Evolutionary conservation across 2,888 invertebrate genomes (phyloP), one percentile per base, ranked within the genome.

Genomic region (Tanytarsus gracilentus): DNA sequence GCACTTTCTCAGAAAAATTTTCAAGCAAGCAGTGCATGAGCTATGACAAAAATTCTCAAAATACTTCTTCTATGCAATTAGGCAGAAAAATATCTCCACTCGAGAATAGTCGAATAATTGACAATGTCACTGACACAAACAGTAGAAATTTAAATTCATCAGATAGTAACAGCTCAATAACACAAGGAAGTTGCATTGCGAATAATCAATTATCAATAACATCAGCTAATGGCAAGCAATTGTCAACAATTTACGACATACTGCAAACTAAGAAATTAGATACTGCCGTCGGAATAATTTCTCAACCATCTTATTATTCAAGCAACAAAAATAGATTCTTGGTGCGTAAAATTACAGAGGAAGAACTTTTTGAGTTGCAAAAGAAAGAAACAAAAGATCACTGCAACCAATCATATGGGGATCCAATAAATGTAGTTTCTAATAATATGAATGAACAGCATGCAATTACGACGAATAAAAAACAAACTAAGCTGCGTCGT

Each of bases 171-270:
- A 55, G 26, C 44, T 58, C 58, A 58, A 29, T 58, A 48, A 58
- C 44, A 58, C 58, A 58, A 44, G 60, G 60, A 60, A 60, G 39
- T 50, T 14, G 23, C 18, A 48, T 11, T 50, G 26, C 36, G 44
- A 50, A 60, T 48, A 60, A 60, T 50, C 60, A 60, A 60, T 60
- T 50, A 48, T 48, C 58, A 48, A 27, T 44, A 58, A 48, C 44
- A 44, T 56, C 58, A 26, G 29, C 16, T 18, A 25, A 40, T 48
- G 29, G 60, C 27, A 48, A 60, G 21, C 50, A 49, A 23, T 50
- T 60, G 50, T 60, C 60, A 63, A 72, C 72, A 44, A 73, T 74
- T 65, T 74, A 74, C 65, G 74, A 74, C 64, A 74, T 74, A 59
- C 65, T 74, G 63, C 70, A 73, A 66, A 70, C 67, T 62, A 62